phyloP scores from a whole-genome alignment of 2,113 vertebrate species.

The Riparia riparia region DNA sequence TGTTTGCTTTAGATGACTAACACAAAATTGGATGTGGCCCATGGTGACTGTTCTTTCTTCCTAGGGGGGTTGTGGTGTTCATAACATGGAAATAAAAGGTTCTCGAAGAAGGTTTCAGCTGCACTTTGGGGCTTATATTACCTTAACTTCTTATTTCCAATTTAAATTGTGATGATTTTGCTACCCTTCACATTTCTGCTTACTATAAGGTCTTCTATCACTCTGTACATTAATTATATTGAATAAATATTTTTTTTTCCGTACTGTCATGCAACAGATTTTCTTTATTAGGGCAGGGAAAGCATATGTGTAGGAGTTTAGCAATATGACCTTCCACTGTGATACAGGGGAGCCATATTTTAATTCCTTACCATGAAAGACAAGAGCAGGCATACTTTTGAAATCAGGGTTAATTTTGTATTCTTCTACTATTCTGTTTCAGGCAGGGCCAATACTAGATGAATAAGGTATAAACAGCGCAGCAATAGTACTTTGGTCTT shows the following conservation, averaged over 20 bases:
- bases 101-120: neutral
- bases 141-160: neutral
- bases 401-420: neutral
- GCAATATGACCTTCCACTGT: neutral
- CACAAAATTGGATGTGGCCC: neutral
- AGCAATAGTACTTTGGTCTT: neutral
- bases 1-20: constrained; percentile 8
- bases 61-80: neutral
- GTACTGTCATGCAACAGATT: neutral
- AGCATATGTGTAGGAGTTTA: neutral
- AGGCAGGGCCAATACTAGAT: neutral
- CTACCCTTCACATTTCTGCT: neutral
- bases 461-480: neutral
- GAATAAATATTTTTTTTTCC: neutral
- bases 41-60: neutral
- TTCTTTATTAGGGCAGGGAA: neutral
- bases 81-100: neutral
- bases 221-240: neutral
- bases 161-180: neutral
- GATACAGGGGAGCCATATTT: neutral
- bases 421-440: neutral
- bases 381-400: neutral
- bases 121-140: neutral
- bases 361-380: neutral
- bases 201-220: neutral